Evolutionary conservation across 2,888 invertebrate genomes (phyloP), one percentile per base, ranked within the genome.

Genomic region (Panzeria rudis): DNA sequence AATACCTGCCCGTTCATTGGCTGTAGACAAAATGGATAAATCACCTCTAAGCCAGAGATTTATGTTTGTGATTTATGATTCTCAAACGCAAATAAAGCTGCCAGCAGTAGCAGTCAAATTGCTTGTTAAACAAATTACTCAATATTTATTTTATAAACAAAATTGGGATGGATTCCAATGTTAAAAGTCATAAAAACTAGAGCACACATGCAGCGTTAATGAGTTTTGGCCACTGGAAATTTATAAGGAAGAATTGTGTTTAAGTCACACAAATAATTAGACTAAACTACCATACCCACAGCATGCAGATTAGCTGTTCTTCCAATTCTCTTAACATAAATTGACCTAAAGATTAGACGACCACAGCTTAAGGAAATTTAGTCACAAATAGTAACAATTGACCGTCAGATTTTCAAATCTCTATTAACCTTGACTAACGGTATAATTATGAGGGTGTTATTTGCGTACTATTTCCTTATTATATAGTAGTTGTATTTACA

Each of bases 111-210:
- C n/a, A 29, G 2, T 35, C 17, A 56, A 72, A 29, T 62, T 72
- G 15, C 29, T 50, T 72, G 35, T 66, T 59, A 32, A 78, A 66
- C 52, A 68, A 73, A 73, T 77, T 20, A 54, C 20, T 66, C 41
- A 66, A 76, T 75, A 59, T 69, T 75, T 38, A 4, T 41, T 50
- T 62, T 64, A 66, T 15, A 54, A 41, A 38, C 25, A 17, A 62
- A n/a, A 23, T 35, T 38, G 20, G 9, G 29, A 41, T 54, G 15
- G 41, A 17, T 17, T 15, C 17, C 11, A 44, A 35, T 68, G 44
- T 38, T 17, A 54, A 71, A 80, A 75, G 68, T 84, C 87, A 86
- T 87, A 80, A 88, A 83, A 91, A 89, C 89, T 91, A 90, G 91
- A 88, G 87, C 88, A 88, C 86, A 88, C 68, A 89, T 87, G 89